Evolutionary conservation across 2,888 invertebrate species (phyloP).

Genomic region (Gibbula magus): DNA sequence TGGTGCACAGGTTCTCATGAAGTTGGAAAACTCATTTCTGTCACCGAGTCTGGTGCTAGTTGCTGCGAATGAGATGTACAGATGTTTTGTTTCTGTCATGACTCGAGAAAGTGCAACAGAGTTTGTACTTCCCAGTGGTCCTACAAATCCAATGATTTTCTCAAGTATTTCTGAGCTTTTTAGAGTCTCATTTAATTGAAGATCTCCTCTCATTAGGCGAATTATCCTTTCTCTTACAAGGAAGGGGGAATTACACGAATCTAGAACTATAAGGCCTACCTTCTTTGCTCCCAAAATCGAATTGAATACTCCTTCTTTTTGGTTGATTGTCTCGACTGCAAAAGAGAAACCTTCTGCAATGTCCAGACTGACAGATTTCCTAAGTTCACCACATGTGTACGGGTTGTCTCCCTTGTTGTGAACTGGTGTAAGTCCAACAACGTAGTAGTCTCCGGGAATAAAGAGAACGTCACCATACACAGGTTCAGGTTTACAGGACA

Average conservation of each 20-base stretch:
- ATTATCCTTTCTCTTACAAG: neutral
- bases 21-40: neutral
- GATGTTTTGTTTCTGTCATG: neutral
- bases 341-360: neutral
- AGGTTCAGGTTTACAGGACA: neutral
- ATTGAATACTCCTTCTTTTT: neutral
- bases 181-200: neutral
- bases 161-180: neutral
- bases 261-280: neutral
- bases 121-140: neutral
- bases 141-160: constrained; percentile 12
- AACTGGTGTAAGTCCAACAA: neutral
- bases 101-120: neutral
- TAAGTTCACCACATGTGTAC: neutral
- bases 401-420: neutral
- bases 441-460: constrained; percentile 15
- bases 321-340: neutral
- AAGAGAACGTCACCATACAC: neutral
- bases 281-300: neutral
- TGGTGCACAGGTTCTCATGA: constrained; percentile 17
- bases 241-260: neutral
- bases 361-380: neutral
- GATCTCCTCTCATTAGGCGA: neutral
- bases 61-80: neutral
- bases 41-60: neutral